Conservation (phyloP, 2,797 vertebrate genomes). For the Acestrorhynchus altus region DNA sequence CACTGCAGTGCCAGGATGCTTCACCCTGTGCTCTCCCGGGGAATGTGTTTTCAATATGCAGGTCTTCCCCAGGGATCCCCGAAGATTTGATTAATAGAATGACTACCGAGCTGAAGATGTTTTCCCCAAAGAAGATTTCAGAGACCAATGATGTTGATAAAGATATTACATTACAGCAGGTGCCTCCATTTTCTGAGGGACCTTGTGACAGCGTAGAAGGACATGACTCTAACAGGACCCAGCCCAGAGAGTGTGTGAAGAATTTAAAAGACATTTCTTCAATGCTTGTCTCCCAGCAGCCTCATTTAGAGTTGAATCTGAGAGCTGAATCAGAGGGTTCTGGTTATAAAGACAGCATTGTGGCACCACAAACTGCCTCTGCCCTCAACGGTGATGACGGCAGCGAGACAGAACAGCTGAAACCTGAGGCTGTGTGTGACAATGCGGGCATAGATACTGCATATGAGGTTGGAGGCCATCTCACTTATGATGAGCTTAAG, state of each 20-base stretch:
- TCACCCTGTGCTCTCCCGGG: neutral
- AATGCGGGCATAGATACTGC: conserved; percentile 2
- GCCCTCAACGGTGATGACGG: conserved; percentile 2
- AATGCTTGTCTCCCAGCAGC: conserved; percentile 15
- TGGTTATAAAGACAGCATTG: conserved; percentile 42
- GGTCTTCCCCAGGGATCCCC: conserved; percentile 1
- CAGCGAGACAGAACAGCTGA: neutral
- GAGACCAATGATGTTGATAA: neutral
- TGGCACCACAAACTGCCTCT: conserved; percentile 30
- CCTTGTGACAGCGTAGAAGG: conserved; percentile 50
- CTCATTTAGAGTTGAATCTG: conserved; percentile 1
- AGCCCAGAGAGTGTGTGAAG: conserved; percentile 22
- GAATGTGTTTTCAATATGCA: neutral
- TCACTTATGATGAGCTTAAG: conserved; percentile 26
- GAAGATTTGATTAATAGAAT: conserved; percentile 31
- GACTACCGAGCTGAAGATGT: conserved; percentile 29
- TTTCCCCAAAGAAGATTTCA: conserved; percentile 25
- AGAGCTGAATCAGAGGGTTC: conserved; percentile 9
- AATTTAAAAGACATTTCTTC: conserved; percentile 27
- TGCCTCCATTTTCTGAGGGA: conserved; percentile 63
- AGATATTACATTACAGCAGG: neutral
- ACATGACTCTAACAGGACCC: conserved; percentile 33
- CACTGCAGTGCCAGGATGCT: conserved; percentile 4
- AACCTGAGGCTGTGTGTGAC: conserved; percentile 22
- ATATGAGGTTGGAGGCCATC: conserved; percentile 12